Base-by-base conservation (phyloP, 2,888 invertebrate species). In the Crematogaster levior region DNA sequence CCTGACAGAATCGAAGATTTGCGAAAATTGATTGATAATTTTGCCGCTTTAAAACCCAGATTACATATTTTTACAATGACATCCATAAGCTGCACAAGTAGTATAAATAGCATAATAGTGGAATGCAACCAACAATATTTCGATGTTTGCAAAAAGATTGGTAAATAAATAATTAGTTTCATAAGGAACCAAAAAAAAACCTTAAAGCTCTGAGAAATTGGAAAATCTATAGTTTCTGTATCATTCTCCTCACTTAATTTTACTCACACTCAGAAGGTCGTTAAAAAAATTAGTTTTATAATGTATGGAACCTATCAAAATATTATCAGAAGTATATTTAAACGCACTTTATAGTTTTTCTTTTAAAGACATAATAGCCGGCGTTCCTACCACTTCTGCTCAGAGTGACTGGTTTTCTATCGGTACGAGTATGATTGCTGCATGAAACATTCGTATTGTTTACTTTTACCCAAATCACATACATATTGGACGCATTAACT, bases 401-500 rank as follows among this genome's bases (percentile, higher is more conserved):
- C 34, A 90, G 75, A 43, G 80, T 86, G 21, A 84, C 58, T 1
- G 85, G 68, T 75, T 89, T 91, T 84, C 90, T 92, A 40, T 86
- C 88, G 6, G 9, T 68, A 46, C 81, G 86, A 46, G 84, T 74
- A 60, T 79, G 86, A 74, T 73, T 86, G 21, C 43, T 89, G 82
- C 94, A 93, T 15, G 84, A 86, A 7, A 90, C 46, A 82, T 87
- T 92, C 4, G 90, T 75, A 34, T 92, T 88, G 21, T 90, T 91
- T 15, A 94, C 46, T 80, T 93, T 93, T 24, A 88, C 89, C 94
- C 94, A 94, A 70, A 93, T 92, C 4, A 82, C 93, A 65, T 95
- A 93, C 95, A 96, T 95, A 83, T 93, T 94, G 27, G 95, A 94
- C 27, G 95, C 94, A 84, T 94, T 95, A 21, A 96, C 93, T 88